Percentiles rank a stretch among this genome's conserved stretches.
Evolutionary conservation across 2,888 invertebrate species (phyloP).

Genomic region (Aquatica leii): DNA sequence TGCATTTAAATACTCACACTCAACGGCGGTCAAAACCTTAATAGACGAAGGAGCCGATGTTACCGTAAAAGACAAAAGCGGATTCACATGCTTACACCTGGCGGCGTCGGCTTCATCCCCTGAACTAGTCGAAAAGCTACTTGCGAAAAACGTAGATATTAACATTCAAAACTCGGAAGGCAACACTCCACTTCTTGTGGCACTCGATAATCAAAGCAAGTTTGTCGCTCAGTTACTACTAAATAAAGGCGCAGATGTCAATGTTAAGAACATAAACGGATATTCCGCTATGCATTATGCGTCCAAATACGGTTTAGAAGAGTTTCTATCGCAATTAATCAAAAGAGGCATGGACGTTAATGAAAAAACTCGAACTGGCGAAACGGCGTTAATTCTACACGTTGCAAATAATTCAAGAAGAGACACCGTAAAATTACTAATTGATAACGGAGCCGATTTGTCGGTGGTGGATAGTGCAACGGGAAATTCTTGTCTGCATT

Average conservation of each 20-base stretch:
- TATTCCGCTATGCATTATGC: background rate
- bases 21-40: background rate
- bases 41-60: background rate
- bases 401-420: background rate
- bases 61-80: background rate
- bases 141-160: background rate
- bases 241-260: background rate
- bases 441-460: conserved; percentile 2
- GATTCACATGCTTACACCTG: background rate
- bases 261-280: background rate
- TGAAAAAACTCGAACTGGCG: background rate
- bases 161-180: background rate
- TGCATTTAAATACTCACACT: background rate
- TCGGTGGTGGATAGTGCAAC: background rate
- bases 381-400: background rate
- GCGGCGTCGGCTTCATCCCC: background rate
- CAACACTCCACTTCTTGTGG: conserved; percentile 9
- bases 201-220: background rate
- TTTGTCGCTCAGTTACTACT: background rate
- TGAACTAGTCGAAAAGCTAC: background rate
- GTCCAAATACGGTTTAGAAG: background rate
- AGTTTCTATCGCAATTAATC: background rate
- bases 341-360: background rate
- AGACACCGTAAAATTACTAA: background rate
- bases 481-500: background rate